Percentiles rank a stretch among this genome's conserved stretches.
Evolutionary conservation across 2,113 vertebrate genomes (phyloP).

Genomic region (Sceloporus tristichus): DNA sequence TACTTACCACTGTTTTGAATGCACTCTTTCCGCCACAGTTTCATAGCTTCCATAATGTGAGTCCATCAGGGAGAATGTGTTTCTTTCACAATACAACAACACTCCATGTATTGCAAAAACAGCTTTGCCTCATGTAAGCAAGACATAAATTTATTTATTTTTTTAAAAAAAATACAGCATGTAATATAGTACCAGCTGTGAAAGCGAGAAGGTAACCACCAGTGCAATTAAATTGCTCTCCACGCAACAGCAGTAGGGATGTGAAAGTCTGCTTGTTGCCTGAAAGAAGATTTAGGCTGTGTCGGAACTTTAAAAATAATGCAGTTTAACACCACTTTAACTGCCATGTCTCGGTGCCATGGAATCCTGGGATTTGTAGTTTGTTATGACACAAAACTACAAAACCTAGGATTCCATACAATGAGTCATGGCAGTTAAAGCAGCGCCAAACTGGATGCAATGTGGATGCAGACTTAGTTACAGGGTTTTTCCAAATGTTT

Average conservation of each 20-base stretch:
- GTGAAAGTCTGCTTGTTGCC: background rate
- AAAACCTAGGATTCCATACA: no score
- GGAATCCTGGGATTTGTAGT: no score
- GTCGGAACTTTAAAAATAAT: no score
- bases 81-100: background rate
- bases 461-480: no score
- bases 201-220: background rate
- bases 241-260: background rate
- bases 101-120: conserved; percentile 11
- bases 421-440: no score
- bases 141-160: background rate
- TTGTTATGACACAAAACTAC: no score
- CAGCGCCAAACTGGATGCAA: no score
- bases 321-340: no score
- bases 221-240: background rate
- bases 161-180: background rate
- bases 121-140: background rate
- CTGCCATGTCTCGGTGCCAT: no score
- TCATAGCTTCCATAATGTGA: conserved; percentile 4
- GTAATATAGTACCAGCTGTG: background rate
- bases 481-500: no score
- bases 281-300: no score
- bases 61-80: background rate
- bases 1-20: conserved; percentile 16
- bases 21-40: conserved; percentile 9